Evolutionary conservation across 2,888 invertebrate genomes (phyloP).

Genomic region (Bombyx huttoni): DNA sequence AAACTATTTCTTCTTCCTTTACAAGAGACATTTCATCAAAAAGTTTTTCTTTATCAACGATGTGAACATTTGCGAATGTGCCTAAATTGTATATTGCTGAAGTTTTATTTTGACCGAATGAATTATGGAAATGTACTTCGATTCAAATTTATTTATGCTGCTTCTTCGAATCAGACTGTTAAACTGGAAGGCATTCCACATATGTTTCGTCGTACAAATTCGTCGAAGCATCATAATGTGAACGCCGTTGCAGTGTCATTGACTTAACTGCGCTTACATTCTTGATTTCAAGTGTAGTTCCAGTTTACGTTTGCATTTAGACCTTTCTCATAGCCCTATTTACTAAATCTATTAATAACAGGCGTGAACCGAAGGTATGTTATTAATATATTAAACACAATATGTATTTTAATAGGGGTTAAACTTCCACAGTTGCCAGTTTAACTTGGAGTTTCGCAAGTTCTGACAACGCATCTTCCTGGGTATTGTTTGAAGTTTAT

Average conservation of each 20-base stretch:
- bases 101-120: no score
- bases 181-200: conserved; percentile 11
- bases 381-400: conserved; percentile 45
- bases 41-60: not conserved
- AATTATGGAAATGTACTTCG: no score
- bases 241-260: not conserved
- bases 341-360: conserved; percentile 9
- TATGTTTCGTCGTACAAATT: conserved; percentile 9
- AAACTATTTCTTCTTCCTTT: conserved; percentile 36
- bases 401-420: conserved; percentile 51
- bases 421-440: conserved; percentile 45
- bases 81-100: no score
- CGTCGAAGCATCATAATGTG: not conserved
- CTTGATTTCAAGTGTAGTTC: conserved; percentile 4
- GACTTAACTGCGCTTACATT: not conserved
- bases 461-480: conserved; percentile 64
- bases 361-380: conserved; percentile 2
- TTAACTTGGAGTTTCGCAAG: conserved; percentile 44
- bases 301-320: conserved; percentile 10
- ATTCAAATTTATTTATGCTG: no score
- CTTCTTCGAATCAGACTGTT: no score
- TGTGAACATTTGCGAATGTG: not conserved
- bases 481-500: conserved; percentile 66
- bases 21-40: not conserved
- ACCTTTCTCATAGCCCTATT: conserved; percentile 9